Base-by-base conservation (phyloP, 2,113 vertebrate genomes). In the Paedocypris sp. region DNA sequence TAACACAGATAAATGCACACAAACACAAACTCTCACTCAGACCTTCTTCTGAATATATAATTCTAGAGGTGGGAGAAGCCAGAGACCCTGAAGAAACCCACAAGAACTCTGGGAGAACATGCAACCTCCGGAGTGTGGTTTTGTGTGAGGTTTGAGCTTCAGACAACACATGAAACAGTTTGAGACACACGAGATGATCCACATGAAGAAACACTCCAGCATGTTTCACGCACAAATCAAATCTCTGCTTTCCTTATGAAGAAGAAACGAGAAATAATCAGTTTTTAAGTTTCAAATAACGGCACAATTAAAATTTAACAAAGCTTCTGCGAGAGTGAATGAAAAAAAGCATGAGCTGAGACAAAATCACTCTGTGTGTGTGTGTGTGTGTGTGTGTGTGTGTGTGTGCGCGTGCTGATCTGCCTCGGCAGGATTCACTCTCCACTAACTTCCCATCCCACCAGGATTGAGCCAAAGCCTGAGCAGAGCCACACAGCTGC, bases 361-460 rank as follows among this genome's bases (percentile, higher is more conserved):
- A 12, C 45, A 41, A 26, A 6, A 12, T 32, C 9, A 28, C 11
- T 29, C 15, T 31, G 25, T 39, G 22, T 64, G 50, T 36, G 13
- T 22, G 29, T 23, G 23, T 53, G 25, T 23, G 15, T 36, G 18
- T 28, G 10, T 32, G 19, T 32, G 8, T 28, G 46, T 50, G 15
- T 15, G 7, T 36, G 38, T 53, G 31, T 43, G 42, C 54, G 20
- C 45, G 28, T 31, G 67, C 53, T 69, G 61, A 69, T 65, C 49
- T 57, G 13, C 48, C 67, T 65, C 62, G 33, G 57, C 43, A 60
- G 67, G 54, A 26, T 60, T 38, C 62, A 60, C 56, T 69, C 45
- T 69, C 42, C 62, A 69, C 56, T 60, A 48, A 64, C 67, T 65
- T 65, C 57, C 62, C 22, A 61, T 61, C 67, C 49, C 43, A 61